Evolutionary conservation across 92 coral and sea anemone species (phyloP), one percentile per base, ranked within the genome.

Genomic region (Umimayanthus kanabou): DNA sequence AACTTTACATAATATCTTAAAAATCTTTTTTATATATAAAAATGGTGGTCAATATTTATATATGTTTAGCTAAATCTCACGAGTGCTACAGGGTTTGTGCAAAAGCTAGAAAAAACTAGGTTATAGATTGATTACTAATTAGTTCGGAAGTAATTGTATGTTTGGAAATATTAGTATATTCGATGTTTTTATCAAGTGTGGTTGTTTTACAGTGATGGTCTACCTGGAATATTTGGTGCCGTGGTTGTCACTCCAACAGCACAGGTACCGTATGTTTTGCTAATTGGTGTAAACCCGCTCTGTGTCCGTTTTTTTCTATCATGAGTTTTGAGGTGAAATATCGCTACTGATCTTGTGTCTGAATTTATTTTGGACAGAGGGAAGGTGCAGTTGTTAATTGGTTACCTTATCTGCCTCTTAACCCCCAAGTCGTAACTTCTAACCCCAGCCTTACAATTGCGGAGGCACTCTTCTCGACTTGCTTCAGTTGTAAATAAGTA

Each of bases 141-240:
- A 2, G n/a, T 61, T 61, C 4, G 69, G 23, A 61, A 23, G n/a
- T 61, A 13, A 13, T 13, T 53, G 58, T 53, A 53, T 0, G 58
- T 53, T 53, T 18, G 14, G 18, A 18, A 14, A 53, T 57, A 22
- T 3, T 10, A 33, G 28, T 22, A 15, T 64, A 23, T 25, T 15
- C 13, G 20, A 61, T 22, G 49, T 3, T 64, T 15, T 23, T 57
- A 9, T 28, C 55, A 11, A 57, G 4, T 82, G 39, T 33, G 55
- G 80, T 14, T 85, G 76, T 88, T 71, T 42, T 53, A 50, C 61
- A 95, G 98, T 92, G 87, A 65, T 75, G 95, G 88, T 23, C 40
- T 93, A 42, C 95, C 95, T 29, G 87, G 92, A 30, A 88, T 90
- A 7, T 93, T 91, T 84, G 98, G 98, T n/a, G 98, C 98, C 9